These are phyloP conservation scores for Molorchus minor DNA, from an alignment of 2,888 invertebrate species.

Conservation along the genomic window DNA sequence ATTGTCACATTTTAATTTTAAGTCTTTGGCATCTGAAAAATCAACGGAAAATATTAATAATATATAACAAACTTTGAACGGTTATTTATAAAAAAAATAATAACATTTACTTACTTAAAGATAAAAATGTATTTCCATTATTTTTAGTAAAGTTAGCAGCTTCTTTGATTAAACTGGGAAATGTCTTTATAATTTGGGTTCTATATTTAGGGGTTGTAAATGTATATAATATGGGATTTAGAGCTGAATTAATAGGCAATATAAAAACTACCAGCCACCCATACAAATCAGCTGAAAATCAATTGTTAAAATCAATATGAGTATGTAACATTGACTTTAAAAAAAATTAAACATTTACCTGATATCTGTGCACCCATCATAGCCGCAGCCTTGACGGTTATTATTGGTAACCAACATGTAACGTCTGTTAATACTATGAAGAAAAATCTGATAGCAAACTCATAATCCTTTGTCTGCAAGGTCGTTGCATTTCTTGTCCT, in stretches of 20 bases:
- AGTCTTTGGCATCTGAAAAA: slow-evolving; percentile 2
- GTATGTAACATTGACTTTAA: not conserved
- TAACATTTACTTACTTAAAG: not conserved
- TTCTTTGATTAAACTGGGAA: slow-evolving; percentile 10
- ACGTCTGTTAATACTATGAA: slow-evolving; percentile 76
- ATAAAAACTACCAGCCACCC: slow-evolving; percentile 70
- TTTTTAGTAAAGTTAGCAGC: slow-evolving; percentile 3
- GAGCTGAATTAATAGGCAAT: slow-evolving; percentile 69
- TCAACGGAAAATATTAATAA: no score
- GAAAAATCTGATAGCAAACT: slow-evolving; percentile 74
- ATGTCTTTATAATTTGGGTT: slow-evolving; percentile 4
- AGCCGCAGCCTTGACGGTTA: slow-evolving; percentile 70
- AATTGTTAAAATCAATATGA: not conserved
- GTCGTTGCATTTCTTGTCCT: slow-evolving; percentile 70
- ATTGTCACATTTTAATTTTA: not conserved
- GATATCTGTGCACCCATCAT: slow-evolving; percentile 66
- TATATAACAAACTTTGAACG: no score
- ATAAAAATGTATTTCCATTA: slow-evolving; percentile 10
- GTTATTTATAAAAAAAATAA: no score
- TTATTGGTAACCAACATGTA: slow-evolving; percentile 77
- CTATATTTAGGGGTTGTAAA: slow-evolving; percentile 61
- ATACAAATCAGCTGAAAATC: slow-evolving; percentile 64
- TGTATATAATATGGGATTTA: slow-evolving; percentile 70
- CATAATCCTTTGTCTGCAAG: slow-evolving; percentile 68
- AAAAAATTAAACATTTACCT: slow-evolving; percentile 58